Evolutionary conservation across 1,140 invertebrate genomes (phyloP).

Genomic region (Luehdorfia chinensis): DNA sequence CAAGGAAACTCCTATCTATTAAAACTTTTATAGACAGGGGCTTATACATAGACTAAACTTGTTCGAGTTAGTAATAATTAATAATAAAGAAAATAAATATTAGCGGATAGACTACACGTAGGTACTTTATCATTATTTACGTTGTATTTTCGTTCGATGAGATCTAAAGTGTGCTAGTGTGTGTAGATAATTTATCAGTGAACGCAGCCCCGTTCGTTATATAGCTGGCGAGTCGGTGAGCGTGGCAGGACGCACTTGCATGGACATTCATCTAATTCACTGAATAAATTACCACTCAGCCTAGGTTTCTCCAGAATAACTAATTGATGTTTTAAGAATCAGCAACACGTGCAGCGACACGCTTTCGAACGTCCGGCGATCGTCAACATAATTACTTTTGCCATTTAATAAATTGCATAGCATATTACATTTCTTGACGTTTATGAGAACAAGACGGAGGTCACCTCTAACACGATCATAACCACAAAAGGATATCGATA

Average conservation of each 20-base stretch:
- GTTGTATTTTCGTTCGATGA: slow-evolving; percentile 5
- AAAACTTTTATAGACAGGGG: too few species aligned
- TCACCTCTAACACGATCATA: slow-evolving; percentile 14
- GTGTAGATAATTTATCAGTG: slow-evolving; percentile 63
- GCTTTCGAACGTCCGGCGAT: slow-evolving; percentile 39
- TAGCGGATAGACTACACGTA: slow-evolving; percentile 3
- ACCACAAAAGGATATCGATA: slow-evolving; percentile 17
- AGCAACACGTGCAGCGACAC: slow-evolving; percentile 35
- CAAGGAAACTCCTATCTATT: too few species aligned
- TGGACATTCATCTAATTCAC: slow-evolving; percentile 63
- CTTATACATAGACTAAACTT: too few species aligned
- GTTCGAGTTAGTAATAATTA: slow-evolving; percentile 5
- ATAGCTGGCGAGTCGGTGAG: slow-evolving; percentile 20
- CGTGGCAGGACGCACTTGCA: slow-evolving; percentile 60
- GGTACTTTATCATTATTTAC: slow-evolving; percentile 3
- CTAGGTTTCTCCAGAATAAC: slow-evolving; percentile 65
- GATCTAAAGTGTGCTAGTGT: slow-evolving; percentile 28
- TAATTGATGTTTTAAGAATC: slow-evolving; percentile 45
- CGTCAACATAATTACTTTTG: slow-evolving; percentile 26
- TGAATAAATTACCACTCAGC: slow-evolving; percentile 56
- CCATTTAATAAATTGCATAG: slow-evolving; percentile 20
- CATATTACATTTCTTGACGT: slow-evolving; percentile 7
- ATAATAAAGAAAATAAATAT: slow-evolving; percentile 8
- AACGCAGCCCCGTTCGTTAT: too few species aligned
- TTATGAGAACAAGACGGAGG: slow-evolving; percentile 10